Base-by-base conservation (phyloP, 2,113 vertebrate species). In the Microcebus ravelobensis region DNA sequence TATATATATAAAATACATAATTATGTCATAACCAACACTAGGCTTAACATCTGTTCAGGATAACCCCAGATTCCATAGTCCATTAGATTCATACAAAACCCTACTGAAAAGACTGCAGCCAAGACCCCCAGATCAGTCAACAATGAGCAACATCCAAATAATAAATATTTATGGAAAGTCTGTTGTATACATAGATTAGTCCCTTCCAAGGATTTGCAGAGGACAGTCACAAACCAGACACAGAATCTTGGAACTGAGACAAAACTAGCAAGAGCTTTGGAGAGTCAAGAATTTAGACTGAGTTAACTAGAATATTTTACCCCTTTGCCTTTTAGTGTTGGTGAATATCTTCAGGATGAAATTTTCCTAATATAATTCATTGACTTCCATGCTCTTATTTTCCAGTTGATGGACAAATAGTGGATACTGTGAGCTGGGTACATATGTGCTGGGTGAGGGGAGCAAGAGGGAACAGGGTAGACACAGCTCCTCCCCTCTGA, bases 121-220 rank as follows among this genome's bases (percentile, higher is more conserved):
- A 71, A 81, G 29, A 83, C 23, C 10, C 55, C 42, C 55, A 67
- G 2, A 45, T 31, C 61, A 82, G 27, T 85, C 39, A 85, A 96
- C 87, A 90, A 23, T 45, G 76, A 92, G 67, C 14, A 81, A 71
- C 50, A 50, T n/a, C 50, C n/a, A 89, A 94, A 79, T 42, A 79
- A 87, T 80, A 95, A 95, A 77, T 95, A 88, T 52, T 68, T 70
- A 48, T 34, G 21, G 8, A 91, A 94, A 87, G 17, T 29, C 68
- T 45, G 12, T 11, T 87, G 57, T 57, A 86, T 17, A 67, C 10
- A 52, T 71, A 39, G 6, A 50, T 80, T 83, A n/a, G n/a, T 88
- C 11, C 8, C 77, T 91, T 73, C 17, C 59, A 85, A 67, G 29
- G 59, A 95, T 79, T 95, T 82, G 11, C 29, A 14, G 12, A 23